These are phyloP conservation scores for Drosophila kanapiae DNA, from an alignment of 1,140 invertebrate genomes.

Conservation along the genomic window DNA sequence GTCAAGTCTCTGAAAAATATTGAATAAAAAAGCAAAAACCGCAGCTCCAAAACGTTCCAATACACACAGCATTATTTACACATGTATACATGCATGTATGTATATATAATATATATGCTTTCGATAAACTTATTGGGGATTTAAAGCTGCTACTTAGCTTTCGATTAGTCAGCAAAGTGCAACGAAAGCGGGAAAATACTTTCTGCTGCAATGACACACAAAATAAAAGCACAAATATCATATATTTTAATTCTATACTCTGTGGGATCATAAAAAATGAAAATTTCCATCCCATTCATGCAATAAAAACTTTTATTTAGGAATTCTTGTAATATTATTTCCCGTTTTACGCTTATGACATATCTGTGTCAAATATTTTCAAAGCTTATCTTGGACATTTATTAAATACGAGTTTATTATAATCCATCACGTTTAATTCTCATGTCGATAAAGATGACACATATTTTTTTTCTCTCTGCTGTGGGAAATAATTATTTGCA, in stretches of 20 bases:
- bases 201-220: not conserved
- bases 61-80: conserved; percentile 29
- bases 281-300: not conserved
- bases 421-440: conserved; percentile 2
- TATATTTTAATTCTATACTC: not conserved
- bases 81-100: not conserved
- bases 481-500: conserved; percentile 27
- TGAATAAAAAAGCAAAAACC: conserved; percentile 35
- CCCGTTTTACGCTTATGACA: too few species aligned
- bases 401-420: not conserved
- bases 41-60: conserved; percentile 25
- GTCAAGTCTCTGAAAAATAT: conserved; percentile 14
- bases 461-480: conserved; percentile 12
- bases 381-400: not conserved
- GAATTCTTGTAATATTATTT: not conserved
- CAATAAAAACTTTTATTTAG: not conserved
- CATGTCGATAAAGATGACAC: conserved; percentile 4
- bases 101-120: not conserved
- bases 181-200: conserved; percentile 13
- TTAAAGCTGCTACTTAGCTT: conserved; percentile 27
- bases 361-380: not conserved
- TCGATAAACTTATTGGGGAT: conserved; percentile 30
- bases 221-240: not conserved
- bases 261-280: not conserved
- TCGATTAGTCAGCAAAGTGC: conserved; percentile 39